Percentiles rank a stretch among this genome's conserved stretches.
Evolutionary conservation across 2,113 vertebrate species (phyloP).

Genomic region (Dascyllus trimaculatus): DNA sequence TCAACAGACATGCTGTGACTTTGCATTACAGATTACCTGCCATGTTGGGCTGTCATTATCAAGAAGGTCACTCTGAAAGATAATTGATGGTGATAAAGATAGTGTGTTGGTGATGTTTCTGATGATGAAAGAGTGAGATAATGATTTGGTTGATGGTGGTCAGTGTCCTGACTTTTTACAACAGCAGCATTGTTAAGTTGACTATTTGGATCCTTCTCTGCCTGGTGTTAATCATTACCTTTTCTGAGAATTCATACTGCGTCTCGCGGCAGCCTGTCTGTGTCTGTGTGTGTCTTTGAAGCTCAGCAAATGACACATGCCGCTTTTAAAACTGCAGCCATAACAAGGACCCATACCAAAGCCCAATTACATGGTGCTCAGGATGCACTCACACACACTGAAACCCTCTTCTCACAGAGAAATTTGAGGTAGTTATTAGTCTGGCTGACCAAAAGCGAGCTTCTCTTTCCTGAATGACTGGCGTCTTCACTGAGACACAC

Average conservation of each 20-base stretch:
- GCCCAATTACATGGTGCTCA: constrained; percentile 1
- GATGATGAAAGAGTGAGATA: not conserved
- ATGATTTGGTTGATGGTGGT: not conserved
- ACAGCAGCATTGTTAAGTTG: not conserved
- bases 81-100: not conserved
- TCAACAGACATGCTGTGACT: no score
- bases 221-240: constrained; percentile 32
- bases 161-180: constrained; percentile 4
- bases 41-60: not conserved
- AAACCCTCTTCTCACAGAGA: no score
- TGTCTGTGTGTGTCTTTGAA: not conserved
- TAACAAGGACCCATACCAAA: not conserved
- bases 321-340: not conserved
- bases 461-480: not conserved
- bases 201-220: not conserved
- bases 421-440: not conserved
- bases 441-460: not conserved
- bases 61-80: not conserved
- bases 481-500: not conserved
- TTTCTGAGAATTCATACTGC: constrained; percentile 18
- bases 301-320: not conserved
- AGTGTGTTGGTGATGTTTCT: not conserved
- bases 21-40: not conserved
- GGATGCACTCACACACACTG: not conserved
- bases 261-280: not conserved